Percentiles rank a stretch among this genome's conserved stretches.
Evolutionary conservation across 2,797 vertebrate species (phyloP).

Genomic region (Chromobotia macracanthus): DNA sequence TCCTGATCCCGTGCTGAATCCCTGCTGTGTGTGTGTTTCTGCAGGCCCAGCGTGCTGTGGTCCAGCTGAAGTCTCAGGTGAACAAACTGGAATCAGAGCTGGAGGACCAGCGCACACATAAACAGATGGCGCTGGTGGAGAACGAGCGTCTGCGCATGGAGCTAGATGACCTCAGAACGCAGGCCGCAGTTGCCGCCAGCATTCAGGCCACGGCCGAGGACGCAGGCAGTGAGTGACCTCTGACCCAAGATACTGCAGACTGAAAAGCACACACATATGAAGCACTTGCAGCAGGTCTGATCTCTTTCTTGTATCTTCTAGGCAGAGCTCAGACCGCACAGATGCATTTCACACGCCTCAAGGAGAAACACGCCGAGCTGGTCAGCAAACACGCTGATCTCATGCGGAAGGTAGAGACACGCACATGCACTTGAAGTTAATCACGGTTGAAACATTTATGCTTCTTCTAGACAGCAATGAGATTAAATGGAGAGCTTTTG

Average conservation of each 20-base stretch:
- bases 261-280: not conserved
- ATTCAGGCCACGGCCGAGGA: constrained; percentile 89
- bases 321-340: constrained; percentile 90
- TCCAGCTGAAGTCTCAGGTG: constrained; percentile 73
- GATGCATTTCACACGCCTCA: constrained; percentile 89
- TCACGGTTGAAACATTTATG: too few species aligned
- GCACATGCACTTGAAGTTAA: not conserved
- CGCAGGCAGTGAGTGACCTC: constrained; percentile 84
- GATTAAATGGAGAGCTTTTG: too few species aligned
- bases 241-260: not conserved
- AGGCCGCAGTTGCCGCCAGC: constrained; percentile 82
- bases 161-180: constrained; percentile 82
- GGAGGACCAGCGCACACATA: constrained; percentile 78
- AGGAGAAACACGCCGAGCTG: constrained; percentile 94
- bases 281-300: not conserved
- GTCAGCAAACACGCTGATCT: constrained; percentile 91
- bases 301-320: constrained; percentile 61
- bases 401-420: constrained; percentile 85
- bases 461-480: too few species aligned
- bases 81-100: constrained; percentile 74
- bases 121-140: constrained; percentile 86
- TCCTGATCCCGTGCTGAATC: not conserved
- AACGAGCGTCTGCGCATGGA: constrained; percentile 88
- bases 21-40: not conserved
- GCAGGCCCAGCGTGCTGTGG: constrained; percentile 75